These are phyloP conservation scores for Epizoanthus illoricatus DNA, from an alignment of 92 coral and sea anemone species.

Conservation along the genomic window DNA sequence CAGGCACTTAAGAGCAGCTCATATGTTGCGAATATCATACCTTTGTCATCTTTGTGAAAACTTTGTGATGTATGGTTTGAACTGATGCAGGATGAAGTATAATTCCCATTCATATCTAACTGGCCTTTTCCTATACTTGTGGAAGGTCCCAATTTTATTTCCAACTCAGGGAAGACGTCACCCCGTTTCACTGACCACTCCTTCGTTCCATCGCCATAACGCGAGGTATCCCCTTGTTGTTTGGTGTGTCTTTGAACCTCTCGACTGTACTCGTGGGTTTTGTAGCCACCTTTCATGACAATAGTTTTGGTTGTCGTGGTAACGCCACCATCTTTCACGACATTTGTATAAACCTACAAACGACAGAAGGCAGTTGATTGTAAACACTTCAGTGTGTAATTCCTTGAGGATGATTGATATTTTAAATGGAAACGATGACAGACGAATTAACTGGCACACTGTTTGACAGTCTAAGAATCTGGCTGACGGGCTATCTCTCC, in stretches of 20 bases:
- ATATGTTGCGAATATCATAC: not conserved
- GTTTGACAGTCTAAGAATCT: too few relatives aligned
- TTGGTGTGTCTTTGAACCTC: not conserved
- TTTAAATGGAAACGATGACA: not conserved
- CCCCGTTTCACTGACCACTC: not conserved
- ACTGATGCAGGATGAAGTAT: not conserved
- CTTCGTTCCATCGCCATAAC: not conserved
- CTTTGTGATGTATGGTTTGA: not conserved
- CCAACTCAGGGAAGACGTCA: not conserved
- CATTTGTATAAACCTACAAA: not conserved
- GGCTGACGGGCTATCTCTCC: too few relatives aligned
- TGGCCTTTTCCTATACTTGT: not conserved
- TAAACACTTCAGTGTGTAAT: not conserved
- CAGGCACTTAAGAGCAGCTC: not conserved
- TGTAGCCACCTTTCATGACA: slow-evolving; percentile 5
- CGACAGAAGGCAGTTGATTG: not conserved
- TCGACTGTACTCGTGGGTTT: not conserved
- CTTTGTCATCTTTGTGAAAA: not conserved
- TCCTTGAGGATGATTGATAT: not conserved
- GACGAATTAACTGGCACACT: not conserved
- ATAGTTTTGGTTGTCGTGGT: slow-evolving; percentile 22
- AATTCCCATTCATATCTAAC: not conserved
- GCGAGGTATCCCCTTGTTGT: not conserved
- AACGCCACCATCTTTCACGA: slow-evolving; percentile 4
- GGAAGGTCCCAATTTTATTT: slow-evolving; percentile 2